Conservation (phyloP, 2,888 invertebrate genomes). For the Dynastes maya region DNA sequence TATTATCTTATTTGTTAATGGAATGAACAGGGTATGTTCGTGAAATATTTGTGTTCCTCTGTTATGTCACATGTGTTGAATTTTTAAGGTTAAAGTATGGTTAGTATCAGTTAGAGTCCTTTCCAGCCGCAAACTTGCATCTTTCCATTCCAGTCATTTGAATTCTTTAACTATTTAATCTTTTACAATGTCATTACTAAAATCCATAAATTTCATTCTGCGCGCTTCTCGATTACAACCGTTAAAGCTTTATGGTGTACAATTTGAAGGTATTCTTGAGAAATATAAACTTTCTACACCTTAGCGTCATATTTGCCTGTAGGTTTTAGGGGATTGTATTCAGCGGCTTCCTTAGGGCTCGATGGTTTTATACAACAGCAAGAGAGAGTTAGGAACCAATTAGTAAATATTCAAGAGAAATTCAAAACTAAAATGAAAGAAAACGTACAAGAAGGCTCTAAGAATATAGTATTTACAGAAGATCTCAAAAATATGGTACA, state of each 20-base stretch:
- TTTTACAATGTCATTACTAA: constrained; percentile 43
- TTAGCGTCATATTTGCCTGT: background rate
- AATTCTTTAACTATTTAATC: background rate
- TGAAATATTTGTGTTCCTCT: background rate
- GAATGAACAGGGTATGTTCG: background rate
- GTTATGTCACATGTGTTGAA: background rate
- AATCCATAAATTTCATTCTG: constrained; percentile 28
- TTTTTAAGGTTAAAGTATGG: background rate
- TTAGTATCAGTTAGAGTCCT: background rate
- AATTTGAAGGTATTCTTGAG: constrained; percentile 41
- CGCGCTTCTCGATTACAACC: constrained; percentile 28
- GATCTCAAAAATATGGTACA: constrained; percentile 88
- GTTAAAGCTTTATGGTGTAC: constrained; percentile 23
- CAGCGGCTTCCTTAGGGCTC: constrained; percentile 76
- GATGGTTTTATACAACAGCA: constrained; percentile 75
- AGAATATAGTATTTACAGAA: constrained; percentile 86
- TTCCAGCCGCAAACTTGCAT: background rate
- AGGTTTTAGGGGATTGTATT: constrained; percentile 71
- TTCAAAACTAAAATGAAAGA: constrained; percentile 82
- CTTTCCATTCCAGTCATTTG: too few relatives aligned
- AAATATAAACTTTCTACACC: background rate
- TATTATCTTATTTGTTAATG: too few relatives aligned
- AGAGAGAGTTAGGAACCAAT: constrained; percentile 75
- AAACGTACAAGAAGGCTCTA: constrained; percentile 73
- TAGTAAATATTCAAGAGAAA: constrained; percentile 76